Base-by-base conservation (phyloP, 2,888 invertebrate species). In the Ormyrus nitidulus region DNA sequence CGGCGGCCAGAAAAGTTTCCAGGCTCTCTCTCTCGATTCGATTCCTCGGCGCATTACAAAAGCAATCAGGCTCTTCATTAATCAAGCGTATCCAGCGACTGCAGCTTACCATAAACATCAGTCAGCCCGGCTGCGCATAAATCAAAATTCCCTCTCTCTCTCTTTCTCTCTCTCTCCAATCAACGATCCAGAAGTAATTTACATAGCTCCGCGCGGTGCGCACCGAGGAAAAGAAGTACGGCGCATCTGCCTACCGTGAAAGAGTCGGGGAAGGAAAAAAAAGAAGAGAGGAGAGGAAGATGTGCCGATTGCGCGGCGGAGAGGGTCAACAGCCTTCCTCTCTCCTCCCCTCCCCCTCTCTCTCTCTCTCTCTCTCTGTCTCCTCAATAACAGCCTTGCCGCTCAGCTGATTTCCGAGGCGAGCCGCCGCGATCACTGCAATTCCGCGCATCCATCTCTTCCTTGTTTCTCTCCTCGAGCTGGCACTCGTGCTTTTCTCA, bases 301-400 rank as follows among this genome's bases (percentile, higher is more conserved):
- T 58, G 76, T 79, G 72, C 72, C 81, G 77, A 80, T 82, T 80
- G 83, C 76, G 77, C 69, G 68, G 62, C 58, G 73, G 58, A 64
- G 69, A 54, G 70, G 84, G 83, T 84, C 85, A 85, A 87, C 82
- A 84, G 84, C 84, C 86, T 84, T 82, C 61, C 48, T 70, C 56
- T 59, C 70, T 69, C 72, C 56, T 19, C 51, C 51, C 51, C 61
- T 46, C 70, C 66, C 19, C 34, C 44, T 34, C 46, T 11, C 59
- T 53, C 48, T 56, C 44, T 19, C 51, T 53, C 58, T 48, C 64
- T 56, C 44, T 61, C 53, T 51, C 53, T 77, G 48, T 54, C 58
- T 64, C 61, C 34, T 58, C 76, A 69, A 76, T 76, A 76, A 76
- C 76, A 76, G 69, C 59, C 75, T 59, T 51, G 5, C 58, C 72